Evolutionary conservation across 2,888 invertebrate genomes (phyloP), one percentile per base, ranked within the genome.

Genomic region (Limenitis arthemis): DNA sequence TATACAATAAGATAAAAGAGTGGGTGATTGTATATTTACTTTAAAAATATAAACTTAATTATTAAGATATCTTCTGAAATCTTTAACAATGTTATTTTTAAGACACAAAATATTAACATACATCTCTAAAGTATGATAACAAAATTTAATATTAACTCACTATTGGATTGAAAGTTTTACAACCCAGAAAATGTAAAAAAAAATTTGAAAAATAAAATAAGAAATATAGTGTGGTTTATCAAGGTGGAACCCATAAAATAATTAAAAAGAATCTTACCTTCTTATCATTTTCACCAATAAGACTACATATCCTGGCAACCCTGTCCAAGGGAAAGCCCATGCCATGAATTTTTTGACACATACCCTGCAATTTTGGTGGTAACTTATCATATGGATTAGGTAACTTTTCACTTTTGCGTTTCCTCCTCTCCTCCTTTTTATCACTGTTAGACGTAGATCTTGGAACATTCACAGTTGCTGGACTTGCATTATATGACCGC

Each of bases 291-390:
- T 88, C 79, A 53, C 96, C 95, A 59, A 94, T 85, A 46, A 91
- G 85, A 62, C 91, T 89, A 62, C 93, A 93, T n/a, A 94, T 93
- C 64, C 94, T 89, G 5, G 93, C 91, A 12, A 94, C 95, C 73
- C 94, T 89, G 53, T 92, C 89, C 47, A 93, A 72, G 0, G 94
- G 92, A 72, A 97, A 97, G 1, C 97, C 97, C 97, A 97, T 97
- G 55, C 91, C 89, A 67, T 91, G 91, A 53, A 97, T 91, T 60
- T 91, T 91, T 67, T 89, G 88, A 48, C 93, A 94, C 68, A 94
- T 84, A 37, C 84, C 87, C 73, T 93, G 92, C 51, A 89, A 80
- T 47, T 88, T 85, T 8, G 79, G 72, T 31, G 89, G 78, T 61
- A 85, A 61, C 55, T 79, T 77, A 9, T 77, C 74, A 68, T 69